Base-by-base conservation (phyloP, 2,113 vertebrate species). In the Tupaia chinensis region DNA sequence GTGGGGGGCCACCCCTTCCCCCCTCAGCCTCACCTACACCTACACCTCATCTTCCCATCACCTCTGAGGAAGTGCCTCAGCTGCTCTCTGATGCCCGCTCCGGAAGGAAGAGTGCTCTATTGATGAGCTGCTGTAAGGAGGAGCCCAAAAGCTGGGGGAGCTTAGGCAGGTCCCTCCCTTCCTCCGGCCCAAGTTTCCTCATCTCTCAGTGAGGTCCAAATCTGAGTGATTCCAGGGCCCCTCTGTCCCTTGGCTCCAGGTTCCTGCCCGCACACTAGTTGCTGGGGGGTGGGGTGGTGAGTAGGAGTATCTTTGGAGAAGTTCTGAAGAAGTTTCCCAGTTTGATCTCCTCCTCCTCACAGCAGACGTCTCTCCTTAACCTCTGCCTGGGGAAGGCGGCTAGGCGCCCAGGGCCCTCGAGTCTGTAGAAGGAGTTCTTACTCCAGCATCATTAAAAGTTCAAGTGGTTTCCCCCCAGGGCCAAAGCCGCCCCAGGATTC, bases 391-490 rank as follows among this genome's bases (percentile, higher is more conserved):
- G 56, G 81, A 90, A 90, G 78, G 20, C 14, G 78, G n/a, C 54
- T 34, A 56, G 66, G 92, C 34, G 88, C 82, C 73, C 1, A 34
- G 88, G 72, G n/a, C 63, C 69, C 87, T 73, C 56, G 87, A 65
- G 6, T 60, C 32, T 17, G 65, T 19, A 70, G 74, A 32, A 92
- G 20, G 72, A 96, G 74, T 78, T 87, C 76, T 97, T 7, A 66
- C 25, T 88, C 14, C 44, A 82, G 88, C 68, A 87, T 95, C 78
- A 92, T 96, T 95, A 97, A 86, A 96, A 97, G 89, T 97, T 95
- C 82, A 93, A 87, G 93, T 93, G 91, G n/a, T 78, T 82, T 93
- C 58, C 73, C 69, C 34, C 7, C 69, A 80, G 85, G 70, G 60
- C 3, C 1, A 44, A 58, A 53, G 53, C 68, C 73, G 17, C 22